phyloP scores from a whole-genome alignment of 2,797 vertebrate species.

The Pagetopsis macropterus region DNA sequence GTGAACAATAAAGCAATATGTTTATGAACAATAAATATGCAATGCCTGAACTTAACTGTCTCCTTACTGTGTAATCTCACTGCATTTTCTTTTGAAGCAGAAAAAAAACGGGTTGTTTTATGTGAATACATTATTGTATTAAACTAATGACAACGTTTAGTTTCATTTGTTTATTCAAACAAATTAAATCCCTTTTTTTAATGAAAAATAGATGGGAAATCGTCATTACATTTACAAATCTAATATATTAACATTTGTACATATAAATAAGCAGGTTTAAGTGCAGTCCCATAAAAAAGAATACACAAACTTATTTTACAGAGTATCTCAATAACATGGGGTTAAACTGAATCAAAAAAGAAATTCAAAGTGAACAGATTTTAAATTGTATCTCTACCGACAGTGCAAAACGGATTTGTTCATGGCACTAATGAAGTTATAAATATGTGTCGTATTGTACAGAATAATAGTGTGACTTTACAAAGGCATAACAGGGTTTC shows the following conservation, averaged over 20 bases:
- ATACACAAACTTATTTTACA: conserved; percentile 56
- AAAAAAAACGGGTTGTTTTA: neutral
- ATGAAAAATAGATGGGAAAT: conserved; percentile 77
- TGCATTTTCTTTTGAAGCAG: neutral
- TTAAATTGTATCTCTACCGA: conserved; percentile 22
- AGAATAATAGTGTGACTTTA: conserved; percentile 34
- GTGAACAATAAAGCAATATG: conserved; percentile 73
- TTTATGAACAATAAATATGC: conserved; percentile 73
- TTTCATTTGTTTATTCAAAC: conserved; percentile 75
- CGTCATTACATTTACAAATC: conserved; percentile 69
- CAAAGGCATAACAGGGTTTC: conserved; percentile 41
- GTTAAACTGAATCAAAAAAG: conserved; percentile 4
- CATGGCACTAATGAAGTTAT: conserved; percentile 55
- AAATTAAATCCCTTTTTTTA: conserved; percentile 48
- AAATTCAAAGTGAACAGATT: conserved; percentile 31
- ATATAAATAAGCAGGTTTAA: conserved; percentile 77
- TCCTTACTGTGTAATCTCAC: neutral
- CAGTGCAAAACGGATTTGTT: conserved; percentile 40
- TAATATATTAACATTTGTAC: conserved; percentile 77
- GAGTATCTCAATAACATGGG: conserved; percentile 32
- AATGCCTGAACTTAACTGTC: conserved; percentile 58
- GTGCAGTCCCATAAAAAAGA: conserved; percentile 58
- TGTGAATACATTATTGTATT: neutral
- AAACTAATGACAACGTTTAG: conserved; percentile 1
- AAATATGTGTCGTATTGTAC: conserved; percentile 37